Base-by-base conservation (phyloP, 2,888 invertebrate species). In the Falcaria lacertinaria region DNA sequence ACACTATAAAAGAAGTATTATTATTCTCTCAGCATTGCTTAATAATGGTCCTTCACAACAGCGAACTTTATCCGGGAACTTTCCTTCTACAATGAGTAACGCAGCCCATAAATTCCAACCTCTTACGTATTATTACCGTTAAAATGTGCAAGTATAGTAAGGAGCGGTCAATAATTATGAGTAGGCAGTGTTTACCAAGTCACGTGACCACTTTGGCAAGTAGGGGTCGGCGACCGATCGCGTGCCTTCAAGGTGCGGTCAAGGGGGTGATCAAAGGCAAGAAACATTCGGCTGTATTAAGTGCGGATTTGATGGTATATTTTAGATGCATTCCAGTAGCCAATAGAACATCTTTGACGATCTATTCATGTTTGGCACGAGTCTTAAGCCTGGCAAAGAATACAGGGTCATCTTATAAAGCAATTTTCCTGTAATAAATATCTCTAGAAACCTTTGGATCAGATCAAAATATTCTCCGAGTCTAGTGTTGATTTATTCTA, bases 181-280 rank as follows among this genome's bases (percentile, higher is more conserved):
- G 15, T 34, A 8, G 15, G 15, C 36, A 36, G 47, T 39, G 50
- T 28, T 28, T 28, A 28, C 28, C 28, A 11, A 11, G 46, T 60
- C 60, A 63, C 66, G 66, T 64, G 66, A 56, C 55, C 52, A 45
- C 35, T 39, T 32, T 38, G 35, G 47, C 39, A 52, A 58, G 60
- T 66, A 56, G 61, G 63, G 80, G 71, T 64, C 67, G 45, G 16
- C 48, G 74, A 75, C 60, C 80, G 54, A 45, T 81, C 60, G 82
- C 83, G 80, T 81, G 83, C 49, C 25, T 36, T 36, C 45, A 48
- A 45, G 48, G 63, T 59, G 64, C 69, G 80, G 80, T 78, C 81
- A 81, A 78, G 80, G 71, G 58, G 69, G 61, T 66, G 70, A 60
- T 56, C 74, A n/a, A n/a, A n/a, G n/a, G n/a, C n/a, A n/a, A n/a